These are phyloP conservation scores for Drosophila tsacasi DNA, from an alignment of 1,140 invertebrate genomes.

Conservation along the genomic window DNA sequence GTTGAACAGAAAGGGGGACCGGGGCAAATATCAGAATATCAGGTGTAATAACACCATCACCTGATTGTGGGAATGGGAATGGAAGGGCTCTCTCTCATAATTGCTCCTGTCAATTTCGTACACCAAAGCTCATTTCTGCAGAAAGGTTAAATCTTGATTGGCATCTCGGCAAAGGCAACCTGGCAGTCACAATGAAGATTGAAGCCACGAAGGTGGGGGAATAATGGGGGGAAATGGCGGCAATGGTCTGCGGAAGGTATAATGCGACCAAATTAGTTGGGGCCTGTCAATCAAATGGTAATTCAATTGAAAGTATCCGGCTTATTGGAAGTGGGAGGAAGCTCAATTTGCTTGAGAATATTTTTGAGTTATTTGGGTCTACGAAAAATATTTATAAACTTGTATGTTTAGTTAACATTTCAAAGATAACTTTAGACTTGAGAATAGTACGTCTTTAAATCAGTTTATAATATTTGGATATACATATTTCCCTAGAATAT, in stretches of 20 bases:
- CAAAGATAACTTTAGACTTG: neutral
- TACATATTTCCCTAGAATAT: neutral
- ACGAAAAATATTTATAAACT: neutral
- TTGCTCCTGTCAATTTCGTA: conserved; percentile 48
- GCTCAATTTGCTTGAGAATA: neutral
- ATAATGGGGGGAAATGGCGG: neutral
- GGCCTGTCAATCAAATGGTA: conserved; percentile 39
- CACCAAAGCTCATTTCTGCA: conserved; percentile 38
- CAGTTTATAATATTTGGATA: too few relatives aligned
- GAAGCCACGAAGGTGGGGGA: conserved; percentile 1
- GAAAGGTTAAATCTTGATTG: conserved; percentile 51
- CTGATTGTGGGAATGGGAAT: conserved; percentile 7
- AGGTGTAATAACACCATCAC: conserved; percentile 35
- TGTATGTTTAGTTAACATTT: neutral
- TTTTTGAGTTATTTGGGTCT: neutral
- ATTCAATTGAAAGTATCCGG: conserved; percentile 45
- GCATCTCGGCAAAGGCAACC: conserved; percentile 41
- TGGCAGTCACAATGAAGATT: conserved; percentile 51
- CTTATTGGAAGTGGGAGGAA: conserved; percentile 8
- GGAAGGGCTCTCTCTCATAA: conserved; percentile 24
- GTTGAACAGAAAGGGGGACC: neutral
- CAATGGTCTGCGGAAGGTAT: conserved; percentile 16
- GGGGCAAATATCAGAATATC: conserved; percentile 1
- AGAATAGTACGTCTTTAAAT: neutral
- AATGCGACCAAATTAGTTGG: conserved; percentile 47